Percentiles rank a stretch among this genome's conserved stretches.
phyloP scores from a whole-genome alignment of 1,140 invertebrate species.

The Littorina saxatilis region DNA sequence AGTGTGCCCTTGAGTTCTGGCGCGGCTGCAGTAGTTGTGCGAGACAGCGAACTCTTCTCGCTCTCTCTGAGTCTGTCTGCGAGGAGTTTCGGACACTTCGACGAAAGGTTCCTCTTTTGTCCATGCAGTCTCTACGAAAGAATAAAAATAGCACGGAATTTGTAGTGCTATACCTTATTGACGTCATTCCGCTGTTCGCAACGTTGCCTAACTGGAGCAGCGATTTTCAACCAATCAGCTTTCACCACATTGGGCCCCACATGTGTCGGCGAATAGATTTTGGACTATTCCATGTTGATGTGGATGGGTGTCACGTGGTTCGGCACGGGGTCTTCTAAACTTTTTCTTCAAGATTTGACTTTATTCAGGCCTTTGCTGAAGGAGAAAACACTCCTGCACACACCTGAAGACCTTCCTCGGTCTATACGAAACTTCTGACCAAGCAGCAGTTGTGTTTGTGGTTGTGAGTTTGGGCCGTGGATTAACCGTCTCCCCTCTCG shows the following conservation, averaged over 20 bases:
- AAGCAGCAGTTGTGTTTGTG: background rate
- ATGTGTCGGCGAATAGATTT: constrained; percentile 46
- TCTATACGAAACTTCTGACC: background rate
- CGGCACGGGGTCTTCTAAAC: background rate
- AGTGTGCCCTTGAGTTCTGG: constrained; percentile 9
- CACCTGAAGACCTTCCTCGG: constrained; percentile 12
- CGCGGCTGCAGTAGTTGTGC: background rate
- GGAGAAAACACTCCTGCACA: constrained; percentile 20
- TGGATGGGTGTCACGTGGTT: constrained; percentile 12
- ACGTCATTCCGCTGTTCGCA: constrained; percentile 42
- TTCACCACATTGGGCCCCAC: constrained; percentile 57
- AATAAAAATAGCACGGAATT: constrained; percentile 44
- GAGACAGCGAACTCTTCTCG: background rate
- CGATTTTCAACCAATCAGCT: constrained; percentile 59
- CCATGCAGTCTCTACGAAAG: constrained; percentile 27
- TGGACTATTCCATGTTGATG: constrained; percentile 52
- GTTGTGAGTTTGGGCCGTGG: constrained; percentile 13
- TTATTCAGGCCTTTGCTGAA: constrained; percentile 19
- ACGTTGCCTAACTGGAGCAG: constrained; percentile 48
- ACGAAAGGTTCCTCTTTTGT: constrained; percentile 47
- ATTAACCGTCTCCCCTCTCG: constrained; percentile 28
- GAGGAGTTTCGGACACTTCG: background rate
- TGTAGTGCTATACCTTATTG: constrained; percentile 48
- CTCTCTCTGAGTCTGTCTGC: constrained; percentile 3
- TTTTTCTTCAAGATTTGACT: constrained; percentile 20